Evolutionary conservation across 2,113 vertebrate genomes (phyloP).

Genomic region (Sardina pilchardus): DNA sequence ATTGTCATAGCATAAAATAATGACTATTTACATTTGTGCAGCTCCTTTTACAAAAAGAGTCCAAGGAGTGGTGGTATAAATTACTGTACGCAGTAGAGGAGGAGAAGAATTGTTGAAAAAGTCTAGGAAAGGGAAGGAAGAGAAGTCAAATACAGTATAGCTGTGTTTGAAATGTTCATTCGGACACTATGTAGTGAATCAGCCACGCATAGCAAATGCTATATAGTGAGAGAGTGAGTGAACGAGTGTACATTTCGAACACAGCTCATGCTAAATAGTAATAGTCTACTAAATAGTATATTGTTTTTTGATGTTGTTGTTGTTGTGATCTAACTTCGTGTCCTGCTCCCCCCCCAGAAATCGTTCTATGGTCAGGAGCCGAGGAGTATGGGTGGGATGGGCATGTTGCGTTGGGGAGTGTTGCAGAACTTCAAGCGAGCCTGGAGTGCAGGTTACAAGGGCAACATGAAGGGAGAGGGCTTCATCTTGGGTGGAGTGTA

Average conservation of each 20-base stretch:
- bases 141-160: no score
- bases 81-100: no score
- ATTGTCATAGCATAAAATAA: no score
- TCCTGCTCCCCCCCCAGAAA: constrained; percentile 65
- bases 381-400: constrained; percentile 85
- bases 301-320: background rate
- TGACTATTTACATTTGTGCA: no score
- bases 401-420: constrained; percentile 85
- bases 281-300: background rate
- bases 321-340: background rate
- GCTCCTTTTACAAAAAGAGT: no score
- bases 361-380: constrained; percentile 86
- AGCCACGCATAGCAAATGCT: no score
- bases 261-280: background rate
- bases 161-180: no score
- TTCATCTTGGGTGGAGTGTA: constrained; percentile 91
- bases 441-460: constrained; percentile 83
- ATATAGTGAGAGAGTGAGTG: background rate
- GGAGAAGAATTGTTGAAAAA: no score
- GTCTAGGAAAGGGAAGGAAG: no score
- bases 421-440: constrained; percentile 92
- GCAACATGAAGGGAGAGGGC: constrained; percentile 93
- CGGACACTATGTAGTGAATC: no score
- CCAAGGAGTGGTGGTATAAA: no score
- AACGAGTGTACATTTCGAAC: no score